phyloP scores from a whole-genome alignment of 2,888 invertebrate species.

The Erynnis tages region DNA sequence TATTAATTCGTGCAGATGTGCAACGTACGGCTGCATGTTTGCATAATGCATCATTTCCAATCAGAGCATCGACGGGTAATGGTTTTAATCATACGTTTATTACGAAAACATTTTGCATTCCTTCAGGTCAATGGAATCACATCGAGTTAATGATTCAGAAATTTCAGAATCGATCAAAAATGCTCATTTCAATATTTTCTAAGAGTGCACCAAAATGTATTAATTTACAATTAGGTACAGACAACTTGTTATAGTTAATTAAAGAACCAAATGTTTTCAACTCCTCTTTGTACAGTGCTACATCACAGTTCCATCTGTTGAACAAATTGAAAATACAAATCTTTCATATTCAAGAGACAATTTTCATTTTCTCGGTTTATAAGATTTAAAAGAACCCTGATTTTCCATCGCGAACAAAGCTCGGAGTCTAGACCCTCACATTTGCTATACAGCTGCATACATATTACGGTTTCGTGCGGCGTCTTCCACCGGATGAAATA shows the following conservation, averaged over 20 bases:
- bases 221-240: too few relatives aligned
- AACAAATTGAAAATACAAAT: constrained; percentile 9
- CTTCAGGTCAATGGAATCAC: too few relatives aligned
- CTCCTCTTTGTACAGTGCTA: background rate
- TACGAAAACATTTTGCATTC: too few relatives aligned
- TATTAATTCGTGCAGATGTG: constrained; percentile 13
- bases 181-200: too few relatives aligned
- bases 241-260: too few relatives aligned
- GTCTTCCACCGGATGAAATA: constrained; percentile 31
- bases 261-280: background rate
- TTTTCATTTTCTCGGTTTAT: constrained; percentile 17
- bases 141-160: too few relatives aligned
- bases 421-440: constrained; percentile 12
- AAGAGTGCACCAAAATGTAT: too few relatives aligned
- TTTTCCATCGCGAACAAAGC: constrained; percentile 12
- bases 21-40: too few relatives aligned
- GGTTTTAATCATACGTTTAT: too few relatives aligned
- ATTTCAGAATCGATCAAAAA: too few relatives aligned
- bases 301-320: constrained; percentile 9
- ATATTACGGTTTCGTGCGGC: constrained; percentile 31
- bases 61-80: too few relatives aligned
- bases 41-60: too few relatives aligned
- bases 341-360: constrained; percentile 5
- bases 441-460: constrained; percentile 9
- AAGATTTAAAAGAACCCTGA: constrained; percentile 7